Evolutionary conservation across 1,140 invertebrate genomes (phyloP).

Genomic region (Cylas formicarius): DNA sequence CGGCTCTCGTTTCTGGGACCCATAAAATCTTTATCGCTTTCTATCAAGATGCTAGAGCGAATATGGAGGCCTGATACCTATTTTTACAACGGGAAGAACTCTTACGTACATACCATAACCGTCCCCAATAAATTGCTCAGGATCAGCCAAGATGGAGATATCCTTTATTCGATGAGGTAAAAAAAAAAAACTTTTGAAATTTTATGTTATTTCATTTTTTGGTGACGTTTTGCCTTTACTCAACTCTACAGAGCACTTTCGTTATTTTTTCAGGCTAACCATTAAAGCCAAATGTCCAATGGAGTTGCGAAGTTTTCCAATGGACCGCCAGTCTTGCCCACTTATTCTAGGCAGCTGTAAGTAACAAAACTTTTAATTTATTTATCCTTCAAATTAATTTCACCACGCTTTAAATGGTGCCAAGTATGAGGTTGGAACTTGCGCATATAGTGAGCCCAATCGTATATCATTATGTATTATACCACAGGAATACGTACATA

Average conservation of each 20-base stretch:
- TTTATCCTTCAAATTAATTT: not conserved
- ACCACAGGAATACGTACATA: too few relatives aligned
- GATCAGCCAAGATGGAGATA: constrained; percentile 81
- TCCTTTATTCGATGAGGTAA: constrained; percentile 92
- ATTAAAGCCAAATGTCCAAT: constrained; percentile 97
- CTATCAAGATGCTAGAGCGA: constrained; percentile 84
- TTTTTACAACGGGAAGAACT: constrained; percentile 88
- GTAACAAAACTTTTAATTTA: constrained; percentile 43
- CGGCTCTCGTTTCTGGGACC: constrained; percentile 75
- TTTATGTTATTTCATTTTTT: constrained; percentile 3
- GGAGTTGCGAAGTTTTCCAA: constrained; percentile 93
- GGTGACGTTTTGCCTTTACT: not conserved
- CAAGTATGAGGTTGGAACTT: not conserved
- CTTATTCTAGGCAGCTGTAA: constrained; percentile 91
- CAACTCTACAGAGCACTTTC: not conserved
- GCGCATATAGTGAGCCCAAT: too few relatives aligned
- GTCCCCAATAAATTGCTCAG: constrained; percentile 89
- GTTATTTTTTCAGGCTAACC: constrained; percentile 67
- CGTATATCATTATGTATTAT: too few relatives aligned
- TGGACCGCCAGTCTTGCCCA: constrained; percentile 91
- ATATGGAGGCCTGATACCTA: constrained; percentile 96
- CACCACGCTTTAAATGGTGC: too few relatives aligned
- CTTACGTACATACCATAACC: constrained; percentile 91
- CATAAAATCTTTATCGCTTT: constrained; percentile 72
- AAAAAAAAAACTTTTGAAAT: not conserved